phyloP scores from a whole-genome alignment of 2,797 vertebrate genomes.

The Etheostoma nigrum region DNA sequence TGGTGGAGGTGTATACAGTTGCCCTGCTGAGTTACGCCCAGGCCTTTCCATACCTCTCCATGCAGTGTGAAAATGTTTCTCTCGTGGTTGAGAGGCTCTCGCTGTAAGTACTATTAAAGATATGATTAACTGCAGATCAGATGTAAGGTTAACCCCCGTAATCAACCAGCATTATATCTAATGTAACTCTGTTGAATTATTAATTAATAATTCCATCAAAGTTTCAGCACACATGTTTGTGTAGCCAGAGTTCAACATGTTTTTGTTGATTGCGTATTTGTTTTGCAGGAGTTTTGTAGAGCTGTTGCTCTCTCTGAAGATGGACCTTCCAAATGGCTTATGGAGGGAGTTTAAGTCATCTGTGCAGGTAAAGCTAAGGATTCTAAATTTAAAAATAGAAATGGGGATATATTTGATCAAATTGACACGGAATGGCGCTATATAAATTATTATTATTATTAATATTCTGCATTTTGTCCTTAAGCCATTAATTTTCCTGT shows the following conservation, averaged over 20 bases:
- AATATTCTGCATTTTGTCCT: background rate
- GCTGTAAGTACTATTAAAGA: conserved; percentile 88
- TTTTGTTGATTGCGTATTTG: background rate
- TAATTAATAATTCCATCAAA: background rate
- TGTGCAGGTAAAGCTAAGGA: conserved; percentile 87
- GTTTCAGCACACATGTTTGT: background rate
- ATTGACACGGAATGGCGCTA: background rate
- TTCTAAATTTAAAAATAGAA: background rate
- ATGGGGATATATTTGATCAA: background rate
- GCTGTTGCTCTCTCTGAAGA: conserved; percentile 91
- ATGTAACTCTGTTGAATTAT: background rate
- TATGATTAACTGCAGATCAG: background rate
- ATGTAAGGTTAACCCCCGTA: background rate
- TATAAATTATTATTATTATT: background rate
- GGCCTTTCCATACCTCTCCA: conserved; percentile 89
- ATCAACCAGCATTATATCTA: background rate
- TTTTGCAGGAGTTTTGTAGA: conserved; percentile 93
- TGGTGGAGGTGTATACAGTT: conserved; percentile 92
- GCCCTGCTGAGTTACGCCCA: conserved; percentile 92
- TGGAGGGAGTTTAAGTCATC: conserved; percentile 92
- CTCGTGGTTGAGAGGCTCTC: conserved; percentile 93
- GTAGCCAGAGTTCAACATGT: background rate
- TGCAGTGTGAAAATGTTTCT: conserved; percentile 92
- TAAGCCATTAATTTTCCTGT: background rate
- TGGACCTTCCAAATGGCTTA: conserved; percentile 87